Conservation (phyloP, 2,888 invertebrate genomes). For the Ophioninae sp. region DNA sequence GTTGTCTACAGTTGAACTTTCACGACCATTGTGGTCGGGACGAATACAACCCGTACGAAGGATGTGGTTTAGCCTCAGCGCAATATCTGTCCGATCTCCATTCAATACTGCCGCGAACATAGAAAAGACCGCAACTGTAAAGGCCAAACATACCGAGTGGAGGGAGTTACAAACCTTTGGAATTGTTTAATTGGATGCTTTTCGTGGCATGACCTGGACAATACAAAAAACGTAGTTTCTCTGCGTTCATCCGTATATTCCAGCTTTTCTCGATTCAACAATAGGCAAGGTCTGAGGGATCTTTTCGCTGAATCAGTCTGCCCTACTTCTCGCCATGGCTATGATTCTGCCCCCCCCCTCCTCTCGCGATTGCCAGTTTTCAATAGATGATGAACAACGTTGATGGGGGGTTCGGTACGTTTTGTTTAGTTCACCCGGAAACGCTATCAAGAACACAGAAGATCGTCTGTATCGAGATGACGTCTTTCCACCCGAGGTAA, state of each 20-base stretch:
- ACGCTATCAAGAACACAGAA: conserved; percentile 2
- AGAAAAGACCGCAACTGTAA: conserved; percentile 44
- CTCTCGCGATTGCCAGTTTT: background rate
- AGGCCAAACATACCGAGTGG: background rate
- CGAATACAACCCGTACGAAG: conserved; percentile 37
- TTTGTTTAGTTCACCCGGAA: background rate
- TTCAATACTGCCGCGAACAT: conserved; percentile 49
- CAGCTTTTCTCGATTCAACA: background rate
- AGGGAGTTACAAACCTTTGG: conserved; percentile 17
- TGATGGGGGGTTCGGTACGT: background rate
- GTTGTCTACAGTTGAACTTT: conserved; percentile 55
- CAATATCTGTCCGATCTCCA: conserved; percentile 58
- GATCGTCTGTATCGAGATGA: conserved; percentile 20
- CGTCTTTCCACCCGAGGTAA: conserved; percentile 35
- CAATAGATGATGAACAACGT: background rate
- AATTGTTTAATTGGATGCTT: conserved; percentile 52
- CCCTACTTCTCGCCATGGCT: background rate
- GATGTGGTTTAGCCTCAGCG: conserved; percentile 56
- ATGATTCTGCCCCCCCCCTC: background rate
- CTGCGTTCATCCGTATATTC: background rate
- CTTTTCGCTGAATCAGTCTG: background rate
- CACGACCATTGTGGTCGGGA: conserved; percentile 35
- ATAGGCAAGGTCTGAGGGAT: background rate
- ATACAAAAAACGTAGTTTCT: conserved; percentile 15
- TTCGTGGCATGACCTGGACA: conserved; percentile 28